A percentile compares a stretch with the other conserved stretches of the same genome.
Evolutionary conservation across 2,113 vertebrate genomes (phyloP).

Genomic region (Neogale vison): DNA sequence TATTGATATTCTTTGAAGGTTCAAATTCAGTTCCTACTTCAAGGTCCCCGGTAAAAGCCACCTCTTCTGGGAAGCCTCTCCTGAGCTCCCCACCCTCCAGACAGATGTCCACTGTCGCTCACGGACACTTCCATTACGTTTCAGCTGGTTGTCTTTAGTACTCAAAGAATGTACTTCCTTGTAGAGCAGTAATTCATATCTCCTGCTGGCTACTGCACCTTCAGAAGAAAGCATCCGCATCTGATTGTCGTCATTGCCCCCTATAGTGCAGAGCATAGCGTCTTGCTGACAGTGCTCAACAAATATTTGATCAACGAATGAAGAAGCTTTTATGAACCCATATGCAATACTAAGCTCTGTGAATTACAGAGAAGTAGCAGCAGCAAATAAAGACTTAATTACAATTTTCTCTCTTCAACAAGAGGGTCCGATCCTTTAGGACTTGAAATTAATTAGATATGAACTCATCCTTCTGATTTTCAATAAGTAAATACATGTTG

Average conservation of each 20-base stretch:
- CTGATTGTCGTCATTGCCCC: background rate
- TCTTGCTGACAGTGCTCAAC: background rate
- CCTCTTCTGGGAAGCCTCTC: background rate
- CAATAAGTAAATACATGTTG: background rate
- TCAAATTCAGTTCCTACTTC: background rate
- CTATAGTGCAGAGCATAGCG: background rate
- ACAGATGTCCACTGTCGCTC: background rate
- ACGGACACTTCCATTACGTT: background rate
- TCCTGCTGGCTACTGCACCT: background rate
- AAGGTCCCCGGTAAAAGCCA: background rate
- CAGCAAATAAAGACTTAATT: constrained; percentile 27
- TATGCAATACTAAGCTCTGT: background rate
- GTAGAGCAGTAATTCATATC: background rate
- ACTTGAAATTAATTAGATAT: constrained; percentile 48
- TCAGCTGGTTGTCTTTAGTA: background rate
- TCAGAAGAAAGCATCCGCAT: background rate
- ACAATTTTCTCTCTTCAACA: constrained; percentile 24
- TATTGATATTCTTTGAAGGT: background rate
- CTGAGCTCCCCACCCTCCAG: background rate
- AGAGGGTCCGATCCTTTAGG: constrained; percentile 9
- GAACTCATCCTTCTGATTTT: background rate
- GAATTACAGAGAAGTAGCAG: constrained; percentile 3
- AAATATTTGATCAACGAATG: background rate
- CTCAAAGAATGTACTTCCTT: background rate
- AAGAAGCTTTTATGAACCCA: background rate